Percentiles rank a stretch among this genome's conserved stretches.
These are phyloP conservation scores for Parauchenoglanis ngamensis DNA, from an alignment of 2,797 vertebrate species.

Conservation along the genomic window DNA sequence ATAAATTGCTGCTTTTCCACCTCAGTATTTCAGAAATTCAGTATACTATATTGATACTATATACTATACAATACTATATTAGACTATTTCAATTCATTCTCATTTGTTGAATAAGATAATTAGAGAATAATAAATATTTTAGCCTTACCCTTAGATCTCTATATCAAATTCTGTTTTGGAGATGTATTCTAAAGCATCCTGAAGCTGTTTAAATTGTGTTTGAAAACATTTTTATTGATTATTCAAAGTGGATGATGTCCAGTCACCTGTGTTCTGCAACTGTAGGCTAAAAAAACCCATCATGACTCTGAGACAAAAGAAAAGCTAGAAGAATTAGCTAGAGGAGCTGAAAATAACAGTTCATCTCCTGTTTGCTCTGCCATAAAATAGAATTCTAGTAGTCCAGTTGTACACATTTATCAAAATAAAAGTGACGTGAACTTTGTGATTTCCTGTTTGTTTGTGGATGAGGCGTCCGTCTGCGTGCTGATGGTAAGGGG, in stretches of 20 bases:
- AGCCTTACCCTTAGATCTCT: background rate
- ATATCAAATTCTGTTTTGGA: background rate
- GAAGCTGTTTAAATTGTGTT: background rate
- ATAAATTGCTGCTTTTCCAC: constrained; percentile 30
- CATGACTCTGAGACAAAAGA: background rate
- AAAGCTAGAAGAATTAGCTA: background rate
- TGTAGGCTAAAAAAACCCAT: background rate
- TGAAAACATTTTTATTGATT: background rate
- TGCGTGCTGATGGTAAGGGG: background rate
- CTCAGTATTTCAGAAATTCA: background rate
- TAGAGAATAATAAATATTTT: background rate
- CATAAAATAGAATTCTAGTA: background rate
- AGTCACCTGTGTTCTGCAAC: background rate
- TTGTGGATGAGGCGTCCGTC: background rate
- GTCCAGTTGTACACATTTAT: background rate
- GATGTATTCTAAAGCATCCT: background rate
- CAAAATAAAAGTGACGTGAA: background rate
- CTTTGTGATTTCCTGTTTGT: background rate
- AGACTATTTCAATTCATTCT: background rate
- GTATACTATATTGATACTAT: background rate
- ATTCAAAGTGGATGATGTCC: background rate
- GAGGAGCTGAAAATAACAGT: background rate
- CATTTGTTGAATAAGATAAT: background rate
- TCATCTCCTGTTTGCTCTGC: background rate
- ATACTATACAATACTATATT: too few relatives aligned